These are phyloP conservation scores for Myanophis thanlyinensis DNA, from an alignment of 2,113 vertebrate genomes.

Conservation along the genomic window DNA sequence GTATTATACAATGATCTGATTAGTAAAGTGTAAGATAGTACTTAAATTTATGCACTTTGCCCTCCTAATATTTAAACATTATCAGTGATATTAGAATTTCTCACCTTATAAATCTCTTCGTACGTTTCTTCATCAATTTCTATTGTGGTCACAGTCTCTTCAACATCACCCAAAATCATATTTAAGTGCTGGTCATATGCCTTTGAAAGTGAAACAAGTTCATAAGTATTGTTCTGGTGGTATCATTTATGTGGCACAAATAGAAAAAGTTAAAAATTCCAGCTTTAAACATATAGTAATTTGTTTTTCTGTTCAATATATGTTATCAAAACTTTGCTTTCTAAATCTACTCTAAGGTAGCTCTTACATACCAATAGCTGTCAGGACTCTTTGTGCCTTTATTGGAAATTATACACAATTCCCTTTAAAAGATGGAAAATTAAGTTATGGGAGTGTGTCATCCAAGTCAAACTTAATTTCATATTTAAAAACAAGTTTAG, in stretches of 20 bases:
- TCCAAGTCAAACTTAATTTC: background rate
- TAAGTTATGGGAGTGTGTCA: background rate
- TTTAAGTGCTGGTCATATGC: slow-evolving; percentile 99
- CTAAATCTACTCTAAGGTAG: background rate
- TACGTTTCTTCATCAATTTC: slow-evolving; percentile 99
- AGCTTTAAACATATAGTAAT: background rate
- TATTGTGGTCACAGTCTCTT: slow-evolving; percentile 98
- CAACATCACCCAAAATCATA: slow-evolving; percentile 98
- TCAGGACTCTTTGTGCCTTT: background rate
- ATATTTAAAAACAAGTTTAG: background rate
- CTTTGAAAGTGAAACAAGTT: slow-evolving; percentile 62
- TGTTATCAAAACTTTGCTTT: background rate
- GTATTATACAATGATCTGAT: background rate
- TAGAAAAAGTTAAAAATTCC: background rate
- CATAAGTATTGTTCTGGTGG: background rate
- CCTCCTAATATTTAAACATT: background rate
- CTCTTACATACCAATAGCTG: background rate
- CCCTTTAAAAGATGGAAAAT: background rate
- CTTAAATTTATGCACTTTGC: background rate
- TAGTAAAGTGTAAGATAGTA: background rate
- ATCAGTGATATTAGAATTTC: slow-evolving; percentile 1
- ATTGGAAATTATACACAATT: background rate
- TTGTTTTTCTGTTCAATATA: background rate
- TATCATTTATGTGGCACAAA: background rate
- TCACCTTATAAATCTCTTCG: slow-evolving; percentile 98